phyloP scores from a whole-genome alignment of 2,888 invertebrate species.

The Dichetophora obliterata region DNA sequence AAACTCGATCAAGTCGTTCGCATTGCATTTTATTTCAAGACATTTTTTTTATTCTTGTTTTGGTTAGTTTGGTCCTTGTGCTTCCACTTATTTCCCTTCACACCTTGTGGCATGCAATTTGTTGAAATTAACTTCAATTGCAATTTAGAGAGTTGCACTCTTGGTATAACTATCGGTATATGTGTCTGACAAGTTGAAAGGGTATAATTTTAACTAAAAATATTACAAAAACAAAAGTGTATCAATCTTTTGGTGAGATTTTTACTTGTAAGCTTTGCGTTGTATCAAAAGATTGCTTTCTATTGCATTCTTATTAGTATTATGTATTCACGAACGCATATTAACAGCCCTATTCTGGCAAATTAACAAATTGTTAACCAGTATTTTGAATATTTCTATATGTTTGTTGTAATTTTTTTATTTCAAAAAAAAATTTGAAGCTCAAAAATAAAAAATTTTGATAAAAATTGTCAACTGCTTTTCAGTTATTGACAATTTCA shows the following conservation, averaged over 20 bases:
- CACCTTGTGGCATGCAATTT: conserved; percentile 70
- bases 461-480: too few relatives aligned
- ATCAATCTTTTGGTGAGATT: background rate
- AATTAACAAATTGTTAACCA: too few relatives aligned
- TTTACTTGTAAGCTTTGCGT: background rate
- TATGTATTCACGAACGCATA: too few relatives aligned
- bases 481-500: too few relatives aligned
- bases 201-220: conserved; percentile 45
- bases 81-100: conserved; percentile 63
- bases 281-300: background rate
- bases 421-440: too few relatives aligned
- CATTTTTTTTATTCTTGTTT: conserved; percentile 20
- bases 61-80: background rate
- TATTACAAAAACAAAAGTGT: background rate
- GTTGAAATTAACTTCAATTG: conserved; percentile 69
- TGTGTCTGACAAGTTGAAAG: conserved; percentile 51
- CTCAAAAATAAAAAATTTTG: too few relatives aligned
- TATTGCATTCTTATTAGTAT: too few relatives aligned
- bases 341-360: too few relatives aligned
- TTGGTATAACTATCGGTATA: conserved; percentile 48
- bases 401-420: too few relatives aligned
- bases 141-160: conserved; percentile 58
- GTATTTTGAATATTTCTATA: too few relatives aligned
- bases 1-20: conserved; percentile 6
- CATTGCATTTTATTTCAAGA: background rate